Percentiles rank a stretch among this genome's conserved stretches.
These are phyloP conservation scores for Castor canadensis DNA, from an alignment of 2,113 vertebrate genomes.

Conservation along the genomic window DNA sequence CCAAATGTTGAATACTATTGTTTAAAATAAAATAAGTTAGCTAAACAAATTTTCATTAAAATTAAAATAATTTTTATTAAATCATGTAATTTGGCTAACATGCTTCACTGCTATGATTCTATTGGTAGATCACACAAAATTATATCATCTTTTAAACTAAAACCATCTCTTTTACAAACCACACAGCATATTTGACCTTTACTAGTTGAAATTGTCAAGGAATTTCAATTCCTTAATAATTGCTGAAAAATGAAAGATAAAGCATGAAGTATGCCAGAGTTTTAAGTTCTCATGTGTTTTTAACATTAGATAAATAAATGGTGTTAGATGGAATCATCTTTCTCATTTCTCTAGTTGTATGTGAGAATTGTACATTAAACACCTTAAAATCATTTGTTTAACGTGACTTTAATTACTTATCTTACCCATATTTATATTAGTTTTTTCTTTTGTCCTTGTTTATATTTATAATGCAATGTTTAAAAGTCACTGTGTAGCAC, in stretches of 20 bases:
- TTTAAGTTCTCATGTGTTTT: not conserved
- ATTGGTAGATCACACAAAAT: not conserved
- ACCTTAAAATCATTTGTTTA: not conserved
- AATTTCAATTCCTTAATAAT: conserved; percentile 11
- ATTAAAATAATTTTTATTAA: not conserved
- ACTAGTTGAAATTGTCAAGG: not conserved
- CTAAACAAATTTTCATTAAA: not conserved
- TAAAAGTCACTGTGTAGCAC: not conserved
- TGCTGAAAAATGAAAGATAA: conserved; percentile 32
- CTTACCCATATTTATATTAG: not conserved
- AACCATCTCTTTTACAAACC: not conserved
- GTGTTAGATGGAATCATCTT: not conserved
- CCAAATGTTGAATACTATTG: not conserved
- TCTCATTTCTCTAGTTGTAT: not conserved
- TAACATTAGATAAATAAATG: not conserved
- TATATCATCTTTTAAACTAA: not conserved
- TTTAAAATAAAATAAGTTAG: conserved; percentile 6
- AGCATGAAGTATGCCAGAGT: not conserved
- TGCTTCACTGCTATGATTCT: not conserved
- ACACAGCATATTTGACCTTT: not conserved
- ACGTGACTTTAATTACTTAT: not conserved
- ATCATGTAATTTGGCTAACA: not conserved
- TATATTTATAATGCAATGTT: not conserved
- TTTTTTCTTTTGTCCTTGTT: not conserved
- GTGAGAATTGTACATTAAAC: not conserved